Conservation (phyloP, 2,888 invertebrate genomes). For the Callinectes sapidus region DNA sequence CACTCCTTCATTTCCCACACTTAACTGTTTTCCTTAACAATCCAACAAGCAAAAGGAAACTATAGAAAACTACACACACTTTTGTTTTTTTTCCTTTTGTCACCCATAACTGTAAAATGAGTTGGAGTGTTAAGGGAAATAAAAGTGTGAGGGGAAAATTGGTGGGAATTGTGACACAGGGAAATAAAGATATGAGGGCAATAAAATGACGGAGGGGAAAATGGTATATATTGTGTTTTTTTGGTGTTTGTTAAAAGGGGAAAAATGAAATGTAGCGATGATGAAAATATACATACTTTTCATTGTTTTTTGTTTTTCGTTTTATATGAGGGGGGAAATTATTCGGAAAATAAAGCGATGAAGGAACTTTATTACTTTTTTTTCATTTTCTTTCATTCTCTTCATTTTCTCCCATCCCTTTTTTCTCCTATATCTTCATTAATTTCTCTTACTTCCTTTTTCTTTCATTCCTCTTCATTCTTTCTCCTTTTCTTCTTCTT, state of each 20-base stretch:
- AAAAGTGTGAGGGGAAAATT: neutral
- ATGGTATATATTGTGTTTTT: too few species aligned
- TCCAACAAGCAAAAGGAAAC: neutral
- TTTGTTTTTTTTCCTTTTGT: neutral
- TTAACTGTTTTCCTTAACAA: neutral
- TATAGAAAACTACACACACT: neutral
- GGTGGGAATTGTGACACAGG: too few species aligned
- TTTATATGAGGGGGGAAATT: too few species aligned
- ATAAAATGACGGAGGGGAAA: too few species aligned
- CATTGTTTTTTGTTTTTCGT: too few species aligned
- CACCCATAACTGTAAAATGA: neutral
- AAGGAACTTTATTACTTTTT: neutral
- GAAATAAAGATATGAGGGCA: too few species aligned
- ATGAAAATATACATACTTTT: neutral
- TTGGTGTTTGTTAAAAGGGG: neutral
- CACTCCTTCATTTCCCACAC: neutral
- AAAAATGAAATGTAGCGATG: neutral
- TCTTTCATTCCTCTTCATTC: neutral
- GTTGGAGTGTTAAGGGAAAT: neutral
- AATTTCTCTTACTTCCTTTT: neutral
- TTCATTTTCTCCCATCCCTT: neutral
- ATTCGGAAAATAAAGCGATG: too few species aligned
- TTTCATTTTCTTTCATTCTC: neutral
- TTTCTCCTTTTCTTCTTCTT: neutral
- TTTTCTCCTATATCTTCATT: neutral